Evolutionary conservation across 1,140 invertebrate species (phyloP).

Genomic region (Drosophila nigromelanica): DNA sequence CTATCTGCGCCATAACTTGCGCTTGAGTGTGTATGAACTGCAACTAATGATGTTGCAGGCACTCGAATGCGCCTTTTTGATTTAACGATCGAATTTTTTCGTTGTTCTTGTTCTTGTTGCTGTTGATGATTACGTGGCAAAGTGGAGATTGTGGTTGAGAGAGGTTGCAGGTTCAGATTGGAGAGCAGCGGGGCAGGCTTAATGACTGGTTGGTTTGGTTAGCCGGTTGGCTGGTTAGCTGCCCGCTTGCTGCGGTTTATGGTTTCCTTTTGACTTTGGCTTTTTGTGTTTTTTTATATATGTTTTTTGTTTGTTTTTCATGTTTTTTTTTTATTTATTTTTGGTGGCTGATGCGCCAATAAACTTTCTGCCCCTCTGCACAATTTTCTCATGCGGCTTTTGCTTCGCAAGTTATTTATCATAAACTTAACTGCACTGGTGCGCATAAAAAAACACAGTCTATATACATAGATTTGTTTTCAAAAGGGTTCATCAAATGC

Average conservation of each 20-base stretch:
- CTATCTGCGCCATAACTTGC: constrained; percentile 68
- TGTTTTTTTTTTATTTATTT: constrained; percentile 27
- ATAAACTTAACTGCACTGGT: constrained; percentile 47
- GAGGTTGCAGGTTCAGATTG: not conserved
- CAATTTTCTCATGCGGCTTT: constrained; percentile 10
- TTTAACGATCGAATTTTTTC: constrained; percentile 71
- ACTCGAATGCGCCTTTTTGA: constrained; percentile 79
- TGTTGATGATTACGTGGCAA: constrained; percentile 32
- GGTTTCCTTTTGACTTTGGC: constrained; percentile 46
- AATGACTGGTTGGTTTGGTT: constrained; percentile 63
- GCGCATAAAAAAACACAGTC: constrained; percentile 41
- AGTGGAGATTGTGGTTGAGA: not conserved
- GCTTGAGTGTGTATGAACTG: constrained; percentile 76
- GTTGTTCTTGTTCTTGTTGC: constrained; percentile 11
- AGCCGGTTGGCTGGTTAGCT: constrained; percentile 34
- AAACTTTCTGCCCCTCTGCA: constrained; percentile 55
- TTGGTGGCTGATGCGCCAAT: constrained; percentile 37
- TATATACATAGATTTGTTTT: constrained; percentile 31
- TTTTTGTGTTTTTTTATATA: constrained; percentile 5
- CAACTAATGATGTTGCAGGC: constrained; percentile 82
- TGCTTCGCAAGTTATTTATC: constrained; percentile 38
- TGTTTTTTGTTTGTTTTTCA: constrained; percentile 10
- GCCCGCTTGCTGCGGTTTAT: constrained; percentile 68
- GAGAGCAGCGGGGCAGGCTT: constrained; percentile 36
- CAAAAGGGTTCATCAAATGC: constrained; percentile 32